Percentiles rank a stretch among this genome's conserved stretches.
phyloP scores from a whole-genome alignment of 2,888 invertebrate genomes.

The Calliopum simillimum region DNA sequence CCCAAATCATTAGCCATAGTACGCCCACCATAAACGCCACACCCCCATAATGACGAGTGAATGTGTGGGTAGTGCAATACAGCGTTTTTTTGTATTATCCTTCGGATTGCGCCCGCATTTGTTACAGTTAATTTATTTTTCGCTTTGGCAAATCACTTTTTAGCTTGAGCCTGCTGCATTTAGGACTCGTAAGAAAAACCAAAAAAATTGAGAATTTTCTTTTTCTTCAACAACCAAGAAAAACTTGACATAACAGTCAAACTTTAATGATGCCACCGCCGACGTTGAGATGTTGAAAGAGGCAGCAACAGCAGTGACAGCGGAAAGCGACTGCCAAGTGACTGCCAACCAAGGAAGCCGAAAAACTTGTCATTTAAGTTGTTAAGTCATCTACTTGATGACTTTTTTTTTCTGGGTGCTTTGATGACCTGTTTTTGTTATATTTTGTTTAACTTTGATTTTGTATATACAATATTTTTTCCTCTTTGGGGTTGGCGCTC shows the following conservation, averaged over 20 bases:
- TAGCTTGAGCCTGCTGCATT: conserved; percentile 36
- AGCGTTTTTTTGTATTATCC: too few relatives aligned
- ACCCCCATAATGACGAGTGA: too few relatives aligned
- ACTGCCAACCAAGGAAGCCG: conserved; percentile 43
- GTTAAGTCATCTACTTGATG: conserved; percentile 58
- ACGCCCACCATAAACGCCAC: too few relatives aligned
- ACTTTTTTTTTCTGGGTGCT: conserved; percentile 49
- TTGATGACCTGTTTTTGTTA: conserved; percentile 26
- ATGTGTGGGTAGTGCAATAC: too few relatives aligned
- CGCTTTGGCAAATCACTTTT: conserved; percentile 51
- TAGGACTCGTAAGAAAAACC: background rate
- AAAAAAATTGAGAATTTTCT: conserved; percentile 1
- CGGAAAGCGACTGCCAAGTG: conserved; percentile 38
- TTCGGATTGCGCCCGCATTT: conserved; percentile 38
- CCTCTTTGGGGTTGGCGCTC: background rate
- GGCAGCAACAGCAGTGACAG: conserved; percentile 23
- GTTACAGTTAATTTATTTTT: conserved; percentile 55
- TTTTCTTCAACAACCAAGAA: conserved; percentile 40
- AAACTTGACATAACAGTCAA: conserved; percentile 58
- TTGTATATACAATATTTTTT: background rate
- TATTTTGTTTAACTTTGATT: background rate
- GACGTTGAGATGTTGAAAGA: background rate
- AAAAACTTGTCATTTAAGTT: conserved; percentile 58
- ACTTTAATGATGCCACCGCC: conserved; percentile 45
- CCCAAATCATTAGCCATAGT: too few relatives aligned